A percentile compares a stretch with the other conserved stretches of the same genome.
phyloP scores from a whole-genome alignment of 2,113 vertebrate species.

The Entelurus aequoreus region DNA sequence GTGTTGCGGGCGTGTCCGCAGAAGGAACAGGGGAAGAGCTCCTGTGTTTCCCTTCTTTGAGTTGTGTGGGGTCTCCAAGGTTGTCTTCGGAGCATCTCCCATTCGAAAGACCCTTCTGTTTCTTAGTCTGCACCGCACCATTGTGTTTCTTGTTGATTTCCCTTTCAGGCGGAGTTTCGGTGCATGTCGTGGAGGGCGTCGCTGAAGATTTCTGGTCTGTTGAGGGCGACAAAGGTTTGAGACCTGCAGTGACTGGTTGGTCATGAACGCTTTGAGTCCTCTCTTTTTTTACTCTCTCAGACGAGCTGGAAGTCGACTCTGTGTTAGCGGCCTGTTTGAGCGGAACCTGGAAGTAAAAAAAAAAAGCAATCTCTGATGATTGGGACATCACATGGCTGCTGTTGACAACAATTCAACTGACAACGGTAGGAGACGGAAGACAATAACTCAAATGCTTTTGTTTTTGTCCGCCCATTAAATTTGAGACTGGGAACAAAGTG shows the following conservation, averaged over 20 bases:
- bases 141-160: slow-evolving; percentile 66
- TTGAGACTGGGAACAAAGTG: slow-evolving; percentile 45
- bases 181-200: slow-evolving; percentile 24
- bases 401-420: slow-evolving; percentile 20
- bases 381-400: slow-evolving; percentile 24
- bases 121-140: slow-evolving; percentile 68
- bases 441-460: slow-evolving; percentile 41
- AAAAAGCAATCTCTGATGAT: slow-evolving; percentile 33
- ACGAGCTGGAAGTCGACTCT: slow-evolving; percentile 56
- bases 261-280: slow-evolving; percentile 43
- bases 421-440: slow-evolving; percentile 13
- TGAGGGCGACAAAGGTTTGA: slow-evolving; percentile 43
- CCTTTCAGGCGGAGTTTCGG: slow-evolving; percentile 58
- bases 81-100: slow-evolving; percentile 76
- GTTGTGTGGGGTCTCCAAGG: slow-evolving; percentile 78
- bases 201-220: slow-evolving; percentile 34
- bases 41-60: slow-evolving; percentile 68
- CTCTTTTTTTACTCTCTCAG: slow-evolving; percentile 59
- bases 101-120: slow-evolving; percentile 78
- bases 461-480: slow-evolving; percentile 43
- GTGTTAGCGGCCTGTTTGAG: slow-evolving; percentile 62
- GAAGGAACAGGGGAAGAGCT: slow-evolving; percentile 38
- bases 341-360: slow-evolving; percentile 53
- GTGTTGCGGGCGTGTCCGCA: slow-evolving; percentile 16
- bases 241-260: slow-evolving; percentile 33